These are phyloP conservation scores for Synanthedon vespiformis DNA, from an alignment of 2,888 invertebrate species.

Conservation along the genomic window DNA sequence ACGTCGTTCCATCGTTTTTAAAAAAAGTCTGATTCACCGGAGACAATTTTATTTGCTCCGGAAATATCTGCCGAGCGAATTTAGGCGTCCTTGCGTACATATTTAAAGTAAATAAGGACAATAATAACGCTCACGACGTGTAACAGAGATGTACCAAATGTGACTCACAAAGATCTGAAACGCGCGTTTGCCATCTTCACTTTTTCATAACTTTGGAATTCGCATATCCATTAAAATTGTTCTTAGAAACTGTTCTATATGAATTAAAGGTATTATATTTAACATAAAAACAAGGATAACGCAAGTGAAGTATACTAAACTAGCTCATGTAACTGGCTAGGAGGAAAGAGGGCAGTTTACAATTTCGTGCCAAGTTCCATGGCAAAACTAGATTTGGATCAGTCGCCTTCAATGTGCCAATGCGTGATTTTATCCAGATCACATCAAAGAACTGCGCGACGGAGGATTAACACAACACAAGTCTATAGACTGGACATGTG, in stretches of 20 bases:
- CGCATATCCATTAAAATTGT: too few species aligned
- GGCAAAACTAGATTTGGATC: conserved; percentile 58
- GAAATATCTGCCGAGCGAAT: conserved; percentile 54
- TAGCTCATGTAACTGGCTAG: not conserved
- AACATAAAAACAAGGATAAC: too few species aligned
- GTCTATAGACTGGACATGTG: too few species aligned
- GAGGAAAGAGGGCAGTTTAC: conserved; percentile 65
- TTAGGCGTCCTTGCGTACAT: conserved; percentile 62
- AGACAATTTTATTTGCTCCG: conserved; percentile 57
- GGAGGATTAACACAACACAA: conserved; percentile 27
- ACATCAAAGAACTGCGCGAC: conserved; percentile 49
- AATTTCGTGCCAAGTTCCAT: conserved; percentile 64
- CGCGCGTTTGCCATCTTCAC: not conserved
- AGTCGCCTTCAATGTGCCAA: conserved; percentile 56
- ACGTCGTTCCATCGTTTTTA: conserved; percentile 41
- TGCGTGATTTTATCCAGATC: conserved; percentile 62
- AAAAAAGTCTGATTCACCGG: conserved; percentile 57
- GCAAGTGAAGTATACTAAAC: too few species aligned
- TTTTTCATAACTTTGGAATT: not conserved
- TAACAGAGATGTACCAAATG: conserved; percentile 29
- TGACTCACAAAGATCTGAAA: conserved; percentile 26
- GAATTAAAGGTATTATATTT: too few species aligned
- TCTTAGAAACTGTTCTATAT: too few species aligned
- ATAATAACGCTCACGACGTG: conserved; percentile 33
- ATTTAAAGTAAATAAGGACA: conserved; percentile 50